Evolutionary conservation across 2,888 invertebrate species (phyloP), one percentile per base, ranked within the genome.

Genomic region (Brachyptera putata): DNA sequence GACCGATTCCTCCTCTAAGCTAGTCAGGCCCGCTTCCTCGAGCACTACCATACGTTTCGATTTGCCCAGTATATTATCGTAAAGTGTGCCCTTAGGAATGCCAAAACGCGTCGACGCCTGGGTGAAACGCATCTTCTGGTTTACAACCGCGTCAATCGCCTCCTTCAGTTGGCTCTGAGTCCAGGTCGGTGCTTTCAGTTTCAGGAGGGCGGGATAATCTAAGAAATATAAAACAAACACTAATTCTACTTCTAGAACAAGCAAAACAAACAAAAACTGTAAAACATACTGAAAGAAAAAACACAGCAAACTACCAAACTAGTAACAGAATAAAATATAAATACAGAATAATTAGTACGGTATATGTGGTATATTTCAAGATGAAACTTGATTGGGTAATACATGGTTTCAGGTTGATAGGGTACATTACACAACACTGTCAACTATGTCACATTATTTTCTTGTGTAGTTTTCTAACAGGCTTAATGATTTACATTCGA

Each of bases 61-160:
- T 75, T 88, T 88, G 3, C 87, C 87, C 65, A 88, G 75, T 68
- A 87, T 87, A 71, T 87, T 88, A 75, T 88, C 87, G 75, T 88
- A 88, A 34, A 88, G 77, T 0, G 88, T 88, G 57, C 87, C 87
- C 73, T 87, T 88, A 0, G 87, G 88, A 71, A 88, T 87, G 62
- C 84, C 83, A 75, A 82, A 88, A 68, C 81, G 79, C 16, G 83
- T 78, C 13, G 87, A 83, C 0, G 88, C 87, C 73, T 87, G 86
- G 3, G 88, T 87, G 75, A 89, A 88, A 62, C 87, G 82, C 86
- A 88, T 85, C 72, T 81, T 80, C 74, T 88, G 88, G 2, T 83
- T 84, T 67, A 87, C 84, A 53, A 88, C 87, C 1, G 87, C 87
- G 68, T 85, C 83, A 64, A 89, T 86, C 46, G 88, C 88, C 71